phyloP scores from a whole-genome alignment of 2,888 invertebrate species.

The Tuta absoluta region DNA sequence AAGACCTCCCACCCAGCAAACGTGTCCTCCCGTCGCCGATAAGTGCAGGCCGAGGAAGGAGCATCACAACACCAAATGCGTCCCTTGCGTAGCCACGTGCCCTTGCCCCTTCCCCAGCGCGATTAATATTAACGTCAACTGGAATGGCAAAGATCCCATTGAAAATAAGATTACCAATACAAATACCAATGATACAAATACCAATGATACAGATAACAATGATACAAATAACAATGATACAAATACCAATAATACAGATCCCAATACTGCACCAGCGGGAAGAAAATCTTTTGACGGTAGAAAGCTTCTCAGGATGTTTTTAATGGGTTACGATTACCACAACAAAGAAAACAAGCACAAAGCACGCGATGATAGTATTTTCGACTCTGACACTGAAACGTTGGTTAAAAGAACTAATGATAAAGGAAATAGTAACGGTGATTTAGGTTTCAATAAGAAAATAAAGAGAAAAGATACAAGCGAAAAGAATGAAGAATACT shows the following conservation, averaged over 20 bases:
- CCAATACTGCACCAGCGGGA: too few species aligned
- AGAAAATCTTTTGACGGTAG: neutral
- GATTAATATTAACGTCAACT: neutral
- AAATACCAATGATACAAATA: too few species aligned
- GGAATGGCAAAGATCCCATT: neutral
- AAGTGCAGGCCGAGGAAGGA: neutral
- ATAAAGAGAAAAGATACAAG: neutral
- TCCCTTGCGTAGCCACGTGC: conserved; percentile 9
- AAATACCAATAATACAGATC: neutral
- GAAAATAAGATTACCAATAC: neutral
- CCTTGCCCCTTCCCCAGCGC: conserved; percentile 1
- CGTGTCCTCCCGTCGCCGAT: conserved; percentile 10
- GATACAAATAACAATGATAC: neutral
- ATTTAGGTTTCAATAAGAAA: neutral
- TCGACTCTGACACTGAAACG: neutral
- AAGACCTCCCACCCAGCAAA: neutral
- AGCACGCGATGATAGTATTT: neutral
- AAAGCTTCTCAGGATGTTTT: neutral
- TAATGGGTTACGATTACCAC: neutral
- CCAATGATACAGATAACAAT: neutral
- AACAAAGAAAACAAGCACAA: neutral
- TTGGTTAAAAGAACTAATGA: neutral
- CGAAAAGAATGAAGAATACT: too few species aligned
- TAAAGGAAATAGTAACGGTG: neutral
- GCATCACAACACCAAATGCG: neutral